Conservation (phyloP, 2,113 vertebrate species). For the Hippocampus comes region DNA sequence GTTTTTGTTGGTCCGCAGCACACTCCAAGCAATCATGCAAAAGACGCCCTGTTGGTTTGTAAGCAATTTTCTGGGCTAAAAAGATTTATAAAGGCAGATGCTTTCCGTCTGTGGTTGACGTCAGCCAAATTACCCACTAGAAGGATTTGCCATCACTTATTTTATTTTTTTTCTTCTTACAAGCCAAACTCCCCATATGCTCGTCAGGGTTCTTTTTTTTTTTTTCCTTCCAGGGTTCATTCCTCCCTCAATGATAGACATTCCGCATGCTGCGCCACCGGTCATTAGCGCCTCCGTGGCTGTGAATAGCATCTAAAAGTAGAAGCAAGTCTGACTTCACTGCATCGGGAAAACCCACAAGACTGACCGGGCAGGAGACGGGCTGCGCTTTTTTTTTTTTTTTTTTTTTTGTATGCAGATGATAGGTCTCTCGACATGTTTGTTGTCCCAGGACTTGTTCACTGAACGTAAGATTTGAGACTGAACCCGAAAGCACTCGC, state of each 20-base stretch:
- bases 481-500: constrained; percentile 53
- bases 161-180: constrained; percentile 28
- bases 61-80: constrained; percentile 17
- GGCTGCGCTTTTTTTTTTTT: constrained; percentile 1
- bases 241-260: constrained; percentile 48
- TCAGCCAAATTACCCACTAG: constrained; percentile 47
- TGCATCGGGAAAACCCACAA: constrained; percentile 25
- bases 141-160: constrained; percentile 40
- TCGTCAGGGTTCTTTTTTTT: constrained; percentile 16
- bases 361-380: constrained; percentile 16
- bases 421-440: background rate
- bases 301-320: constrained; percentile 51
- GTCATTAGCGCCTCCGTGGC: constrained; percentile 33
- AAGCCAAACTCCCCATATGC: constrained; percentile 23
- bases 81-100: constrained; percentile 24
- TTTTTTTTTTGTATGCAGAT: background rate
- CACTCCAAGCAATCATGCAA: background rate
- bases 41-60: constrained; percentile 21
- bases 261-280: constrained; percentile 16
- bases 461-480: too few species aligned
- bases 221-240: constrained; percentile 20
- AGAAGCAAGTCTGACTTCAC: constrained; percentile 39
- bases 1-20: constrained; percentile 36
- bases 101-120: constrained; percentile 31
- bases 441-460: background rate